Percentiles rank a stretch among this genome's conserved stretches.
These are phyloP conservation scores for Chymomyza procnemis DNA, from an alignment of 2,888 invertebrate genomes.

Conservation along the genomic window DNA sequence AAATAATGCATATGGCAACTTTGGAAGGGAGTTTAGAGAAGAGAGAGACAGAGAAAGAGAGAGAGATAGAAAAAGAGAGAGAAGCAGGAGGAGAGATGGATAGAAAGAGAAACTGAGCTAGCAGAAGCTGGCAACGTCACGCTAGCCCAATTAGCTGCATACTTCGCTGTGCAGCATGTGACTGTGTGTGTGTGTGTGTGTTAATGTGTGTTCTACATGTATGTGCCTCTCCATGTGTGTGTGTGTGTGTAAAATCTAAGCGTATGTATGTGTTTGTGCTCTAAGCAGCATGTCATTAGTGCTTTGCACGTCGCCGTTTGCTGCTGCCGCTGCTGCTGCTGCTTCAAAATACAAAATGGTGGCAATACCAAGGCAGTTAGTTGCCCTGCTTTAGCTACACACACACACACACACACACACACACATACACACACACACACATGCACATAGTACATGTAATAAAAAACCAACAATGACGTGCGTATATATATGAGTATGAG, in stretches of 20 bases:
- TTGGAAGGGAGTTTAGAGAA: constrained; percentile 25
- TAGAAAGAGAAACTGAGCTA: background rate
- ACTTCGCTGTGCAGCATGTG: constrained; percentile 41
- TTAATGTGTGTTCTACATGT: too few species aligned
- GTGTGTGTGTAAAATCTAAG: background rate
- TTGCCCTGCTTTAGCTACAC: background rate
- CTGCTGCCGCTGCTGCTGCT: constrained; percentile 26
- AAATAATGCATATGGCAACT: constrained; percentile 51
- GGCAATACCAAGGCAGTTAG: constrained; percentile 15
- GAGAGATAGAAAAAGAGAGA: background rate
- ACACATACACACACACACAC: too few species aligned
- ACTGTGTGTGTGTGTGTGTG: background rate
- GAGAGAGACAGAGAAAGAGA: background rate
- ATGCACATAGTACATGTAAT: constrained; percentile 16
- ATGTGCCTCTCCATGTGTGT: too few species aligned
- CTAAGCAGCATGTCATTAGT: constrained; percentile 45
- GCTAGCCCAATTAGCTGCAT: constrained; percentile 58
- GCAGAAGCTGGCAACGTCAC: constrained; percentile 39
- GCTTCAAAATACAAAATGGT: constrained; percentile 25
- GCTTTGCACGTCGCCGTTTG: constrained; percentile 30
- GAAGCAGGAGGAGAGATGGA: background rate
- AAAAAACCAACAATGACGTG: constrained; percentile 1
- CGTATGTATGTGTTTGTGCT: constrained; percentile 26
- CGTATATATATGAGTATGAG: background rate
- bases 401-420: background rate